Evolutionary conservation across 2,888 invertebrate species (phyloP).

Genomic region (Oscheius myriophilus): DNA sequence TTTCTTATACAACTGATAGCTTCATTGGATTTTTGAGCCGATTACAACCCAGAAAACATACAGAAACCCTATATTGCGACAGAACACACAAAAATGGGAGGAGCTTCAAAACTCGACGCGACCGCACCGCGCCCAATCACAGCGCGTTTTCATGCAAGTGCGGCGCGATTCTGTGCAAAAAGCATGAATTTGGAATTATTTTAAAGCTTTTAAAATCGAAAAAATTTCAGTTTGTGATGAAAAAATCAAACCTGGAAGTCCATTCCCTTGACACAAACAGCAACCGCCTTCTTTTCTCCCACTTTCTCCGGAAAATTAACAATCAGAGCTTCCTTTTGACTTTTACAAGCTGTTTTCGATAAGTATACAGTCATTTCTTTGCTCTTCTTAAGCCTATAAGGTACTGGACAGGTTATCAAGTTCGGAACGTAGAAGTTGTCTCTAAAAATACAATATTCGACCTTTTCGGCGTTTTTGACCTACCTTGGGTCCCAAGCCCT

Average conservation of each 20-base stretch:
- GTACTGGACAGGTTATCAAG: conserved; percentile 63
- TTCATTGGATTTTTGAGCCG: no score
- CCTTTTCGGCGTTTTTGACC: neutral
- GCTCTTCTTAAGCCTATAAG: conserved; percentile 32
- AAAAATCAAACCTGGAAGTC: conserved; percentile 78
- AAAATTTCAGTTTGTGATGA: conserved; percentile 3
- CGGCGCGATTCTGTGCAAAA: no score
- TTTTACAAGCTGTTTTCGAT: conserved; percentile 34
- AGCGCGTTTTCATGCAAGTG: no score
- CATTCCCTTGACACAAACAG: conserved; percentile 76
- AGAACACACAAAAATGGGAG: no score
- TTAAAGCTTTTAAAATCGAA: no score
- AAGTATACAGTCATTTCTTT: conserved; percentile 29
- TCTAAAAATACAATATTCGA: conserved; percentile 28
- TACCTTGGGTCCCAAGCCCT: conserved; percentile 68
- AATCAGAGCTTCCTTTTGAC: conserved; percentile 30
- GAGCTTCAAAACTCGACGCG: no score
- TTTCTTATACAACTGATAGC: no score
- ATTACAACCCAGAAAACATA: no score
- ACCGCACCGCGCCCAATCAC: no score
- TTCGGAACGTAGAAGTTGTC: conserved; percentile 59
- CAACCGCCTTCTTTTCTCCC: conserved; percentile 38
- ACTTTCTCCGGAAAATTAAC: conserved; percentile 30
- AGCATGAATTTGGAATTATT: no score
- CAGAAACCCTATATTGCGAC: no score